Evolutionary conservation across 1,140 invertebrate genomes (phyloP).

Genomic region (Anastatus disparis): DNA sequence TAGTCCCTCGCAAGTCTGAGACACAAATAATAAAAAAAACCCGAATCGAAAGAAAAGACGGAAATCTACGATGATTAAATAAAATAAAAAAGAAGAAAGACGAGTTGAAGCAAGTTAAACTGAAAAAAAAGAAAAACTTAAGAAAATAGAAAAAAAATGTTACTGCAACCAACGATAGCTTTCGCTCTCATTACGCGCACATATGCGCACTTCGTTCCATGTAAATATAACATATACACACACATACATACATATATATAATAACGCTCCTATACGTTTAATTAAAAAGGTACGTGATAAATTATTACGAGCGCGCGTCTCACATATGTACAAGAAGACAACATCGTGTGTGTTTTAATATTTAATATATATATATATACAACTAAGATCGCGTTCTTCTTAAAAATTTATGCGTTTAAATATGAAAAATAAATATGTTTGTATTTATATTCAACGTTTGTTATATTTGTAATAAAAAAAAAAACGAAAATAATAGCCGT

Average conservation of each 20-base stretch:
- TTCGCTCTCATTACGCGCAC: not conserved
- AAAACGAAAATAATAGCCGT: constrained; percentile 60
- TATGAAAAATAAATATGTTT: no score
- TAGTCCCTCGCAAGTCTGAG: constrained; percentile 55
- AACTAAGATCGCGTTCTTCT: no score
- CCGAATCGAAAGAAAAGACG: constrained; percentile 39
- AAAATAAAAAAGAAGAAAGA: constrained; percentile 7
- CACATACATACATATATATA: not conserved
- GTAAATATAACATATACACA: not conserved
- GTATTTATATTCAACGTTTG: constrained; percentile 63
- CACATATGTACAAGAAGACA: no score
- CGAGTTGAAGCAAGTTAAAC: no score
- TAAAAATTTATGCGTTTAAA: no score
- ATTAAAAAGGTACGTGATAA: constrained; percentile 19
- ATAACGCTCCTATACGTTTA: constrained; percentile 31
- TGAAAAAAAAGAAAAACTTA: no score
- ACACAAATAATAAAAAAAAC: constrained; percentile 24
- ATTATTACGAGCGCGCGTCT: not conserved
- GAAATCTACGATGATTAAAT: not conserved
- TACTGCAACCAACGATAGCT: no score
- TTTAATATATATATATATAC: no score
- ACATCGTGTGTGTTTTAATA: no score
- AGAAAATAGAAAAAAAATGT: no score
- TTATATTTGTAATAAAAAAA: constrained; percentile 56
- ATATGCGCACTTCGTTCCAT: not conserved